Base-by-base conservation (phyloP, 1,140 invertebrate genomes). In the Dendroctonus ponderosae region DNA sequence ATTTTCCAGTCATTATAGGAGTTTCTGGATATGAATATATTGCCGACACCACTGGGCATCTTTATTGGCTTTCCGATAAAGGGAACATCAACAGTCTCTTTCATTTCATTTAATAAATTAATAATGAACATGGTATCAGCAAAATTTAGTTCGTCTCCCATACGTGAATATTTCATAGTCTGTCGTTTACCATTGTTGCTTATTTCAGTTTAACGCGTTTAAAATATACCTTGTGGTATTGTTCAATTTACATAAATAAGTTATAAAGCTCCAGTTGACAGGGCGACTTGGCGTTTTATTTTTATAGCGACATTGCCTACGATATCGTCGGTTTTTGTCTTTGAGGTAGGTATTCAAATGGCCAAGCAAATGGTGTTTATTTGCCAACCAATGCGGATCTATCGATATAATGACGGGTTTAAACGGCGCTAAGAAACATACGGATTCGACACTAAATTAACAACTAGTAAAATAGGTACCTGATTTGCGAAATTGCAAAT, bases 41-140 rank as follows among this genome's bases (percentile, higher is more conserved):
- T 2, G n/a, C 8, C 37, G 11, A 46, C 52, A 38, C 62, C 54
- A 57, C 53, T 65, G 53, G 8, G 8, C 11, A 65, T 65, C 26
- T 41, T 56, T 64, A 46, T 42, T 58, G 39, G 39, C 46, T n/a
- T 48, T 54, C 39, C 53, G 58, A 38, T 58, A 56, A 65, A 58
- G 8, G 41, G 37, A n/a, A 63, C 62, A 58, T 58, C 56, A 56
- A 26, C 39, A 52, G 50, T 52, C 44, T 53, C 44, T 52, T 66
- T 49, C 63, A 67, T 54, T 65, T 41, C 43, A 57, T 65, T 65
- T 57, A 57, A 65, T 65, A 67, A 67, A 61, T 61, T 67, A 61
- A 61, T 61, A 67, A 67, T 67, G 49, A 53, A 61, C 3, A 49
- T 39, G n/a, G 9, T 61, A 54, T 60, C 65, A 26, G 38, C 50